Evolutionary conservation across 1,140 invertebrate genomes (phyloP).

Genomic region (Rhopalosiphum maidis): DNA sequence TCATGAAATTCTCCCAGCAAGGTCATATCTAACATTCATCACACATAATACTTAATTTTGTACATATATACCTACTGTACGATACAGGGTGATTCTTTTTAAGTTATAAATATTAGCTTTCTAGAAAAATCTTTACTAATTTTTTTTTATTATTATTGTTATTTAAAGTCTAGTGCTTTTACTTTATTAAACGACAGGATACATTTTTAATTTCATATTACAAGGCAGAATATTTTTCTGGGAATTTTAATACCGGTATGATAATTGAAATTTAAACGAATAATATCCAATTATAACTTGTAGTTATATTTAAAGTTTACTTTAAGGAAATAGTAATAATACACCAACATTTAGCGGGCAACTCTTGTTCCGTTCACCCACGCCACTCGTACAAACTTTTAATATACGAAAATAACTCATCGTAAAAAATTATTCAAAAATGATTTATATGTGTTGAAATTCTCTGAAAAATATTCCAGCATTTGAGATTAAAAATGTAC

Average conservation of each 20-base stretch:
- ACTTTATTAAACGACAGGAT: background rate
- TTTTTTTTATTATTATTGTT: background rate
- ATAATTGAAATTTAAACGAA: background rate
- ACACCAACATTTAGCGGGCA: background rate
- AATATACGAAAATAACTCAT: background rate
- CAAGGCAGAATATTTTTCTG: background rate
- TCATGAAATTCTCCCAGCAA: background rate
- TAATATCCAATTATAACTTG: background rate
- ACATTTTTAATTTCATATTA: background rate
- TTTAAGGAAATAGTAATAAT: background rate
- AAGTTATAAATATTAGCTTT: background rate
- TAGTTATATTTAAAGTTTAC: background rate
- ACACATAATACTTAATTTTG: background rate
- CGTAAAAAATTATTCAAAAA: background rate
- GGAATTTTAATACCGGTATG: background rate
- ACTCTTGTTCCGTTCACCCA: background rate
- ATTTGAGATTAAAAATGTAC: background rate
- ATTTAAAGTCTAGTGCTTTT: background rate
- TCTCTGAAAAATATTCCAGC: background rate
- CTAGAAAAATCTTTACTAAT: background rate
- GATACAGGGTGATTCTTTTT: background rate
- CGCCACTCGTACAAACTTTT: background rate
- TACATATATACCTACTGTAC: background rate
- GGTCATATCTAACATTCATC: constrained; percentile 14
- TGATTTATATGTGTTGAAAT: background rate